Percentiles rank a stretch among this genome's conserved stretches.
phyloP scores from a whole-genome alignment of 2,888 invertebrate genomes.

The Pachydiplax longipennis region DNA sequence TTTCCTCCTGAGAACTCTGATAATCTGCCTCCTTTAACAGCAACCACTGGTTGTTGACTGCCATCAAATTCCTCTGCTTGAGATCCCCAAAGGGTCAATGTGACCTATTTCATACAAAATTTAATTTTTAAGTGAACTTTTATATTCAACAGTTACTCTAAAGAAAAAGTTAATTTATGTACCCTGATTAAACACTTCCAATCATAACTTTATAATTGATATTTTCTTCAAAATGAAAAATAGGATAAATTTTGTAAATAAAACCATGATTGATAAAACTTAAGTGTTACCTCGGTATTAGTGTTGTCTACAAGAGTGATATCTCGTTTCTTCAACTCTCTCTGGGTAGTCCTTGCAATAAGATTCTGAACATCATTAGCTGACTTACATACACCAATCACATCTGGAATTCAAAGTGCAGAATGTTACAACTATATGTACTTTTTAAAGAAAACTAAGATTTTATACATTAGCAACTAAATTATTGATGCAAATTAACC shows the following conservation, averaged over 20 bases:
- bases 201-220: too few species aligned
- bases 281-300: constrained; percentile 69
- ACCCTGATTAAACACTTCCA: too few species aligned
- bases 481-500: too few species aligned
- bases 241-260: too few species aligned
- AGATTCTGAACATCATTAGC: constrained; percentile 76
- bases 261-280: too few species aligned
- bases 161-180: too few species aligned
- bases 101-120: constrained; percentile 62
- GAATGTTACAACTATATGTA: too few species aligned
- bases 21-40: constrained; percentile 83
- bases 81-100: constrained; percentile 90
- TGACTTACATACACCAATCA: constrained; percentile 86
- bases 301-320: constrained; percentile 85
- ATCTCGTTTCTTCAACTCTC: constrained; percentile 89
- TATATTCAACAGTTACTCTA: too few species aligned
- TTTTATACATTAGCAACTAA: too few species aligned
- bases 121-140: background rate
- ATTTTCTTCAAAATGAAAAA: too few species aligned
- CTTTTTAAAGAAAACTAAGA: background rate
- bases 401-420: constrained; percentile 67
- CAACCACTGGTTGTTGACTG: constrained; percentile 78
- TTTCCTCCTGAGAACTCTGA: constrained; percentile 89
- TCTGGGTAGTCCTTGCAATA: constrained; percentile 75
- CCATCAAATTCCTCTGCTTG: constrained; percentile 88